These are phyloP conservation scores for Aphaenogaster floridana DNA, from an alignment of 1,140 invertebrate species.

Conservation along the genomic window DNA sequence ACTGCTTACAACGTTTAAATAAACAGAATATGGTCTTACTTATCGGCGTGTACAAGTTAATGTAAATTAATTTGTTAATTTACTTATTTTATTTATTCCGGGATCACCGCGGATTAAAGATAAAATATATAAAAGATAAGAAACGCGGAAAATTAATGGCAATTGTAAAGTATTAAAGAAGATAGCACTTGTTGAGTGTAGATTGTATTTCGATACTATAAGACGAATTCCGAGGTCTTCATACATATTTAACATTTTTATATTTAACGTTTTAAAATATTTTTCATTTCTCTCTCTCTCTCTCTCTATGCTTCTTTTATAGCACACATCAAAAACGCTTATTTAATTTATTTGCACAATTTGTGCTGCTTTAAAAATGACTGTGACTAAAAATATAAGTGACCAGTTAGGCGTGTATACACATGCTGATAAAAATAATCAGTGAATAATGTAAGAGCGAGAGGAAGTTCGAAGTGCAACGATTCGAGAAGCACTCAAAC, in stretches of 20 bases:
- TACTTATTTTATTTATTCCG: neutral
- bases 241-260: neutral
- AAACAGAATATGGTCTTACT: neutral
- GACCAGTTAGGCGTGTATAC: neutral
- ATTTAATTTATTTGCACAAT: neutral
- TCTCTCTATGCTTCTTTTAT: neutral
- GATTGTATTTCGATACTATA: neutral
- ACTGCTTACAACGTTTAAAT: neutral
- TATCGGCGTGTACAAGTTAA: neutral
- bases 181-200: neutral
- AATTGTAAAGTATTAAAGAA: neutral
- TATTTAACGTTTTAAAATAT: neutral
- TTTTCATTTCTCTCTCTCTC: no score
- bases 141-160: neutral
- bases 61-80: constrained; percentile 26
- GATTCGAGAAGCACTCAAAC: constrained; percentile 4
- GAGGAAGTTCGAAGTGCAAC: neutral
- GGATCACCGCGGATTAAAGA: neutral
- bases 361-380: neutral
- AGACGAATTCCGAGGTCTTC: neutral
- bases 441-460: neutral
- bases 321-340: neutral
- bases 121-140: neutral
- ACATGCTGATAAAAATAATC: constrained; percentile 23
- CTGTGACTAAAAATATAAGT: neutral